These are phyloP conservation scores for Fulmarus glacialis DNA, from an alignment of 2,113 vertebrate species.

Conservation along the genomic window DNA sequence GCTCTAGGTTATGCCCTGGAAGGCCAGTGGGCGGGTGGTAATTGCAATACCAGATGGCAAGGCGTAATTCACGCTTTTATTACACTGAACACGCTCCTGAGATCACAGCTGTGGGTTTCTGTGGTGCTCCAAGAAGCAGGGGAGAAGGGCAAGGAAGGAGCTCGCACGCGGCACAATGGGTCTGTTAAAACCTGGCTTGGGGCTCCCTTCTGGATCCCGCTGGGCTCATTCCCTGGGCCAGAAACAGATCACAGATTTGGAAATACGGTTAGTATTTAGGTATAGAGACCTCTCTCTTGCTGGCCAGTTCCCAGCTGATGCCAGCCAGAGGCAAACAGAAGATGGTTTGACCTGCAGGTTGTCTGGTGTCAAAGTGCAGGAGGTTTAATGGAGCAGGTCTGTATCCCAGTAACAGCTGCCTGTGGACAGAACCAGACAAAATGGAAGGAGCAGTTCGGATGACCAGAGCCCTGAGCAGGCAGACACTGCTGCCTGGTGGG, in stretches of 20 bases:
- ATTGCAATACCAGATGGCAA: neutral
- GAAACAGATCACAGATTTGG: neutral
- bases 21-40: neutral
- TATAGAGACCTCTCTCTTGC: neutral
- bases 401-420: neutral
- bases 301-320: neutral
- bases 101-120: neutral
- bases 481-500: neutral
- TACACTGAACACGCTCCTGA: neutral
- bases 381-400: neutral
- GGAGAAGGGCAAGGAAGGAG: neutral
- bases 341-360: neutral
- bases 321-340: neutral
- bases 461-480: neutral
- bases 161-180: rapidly evolving
- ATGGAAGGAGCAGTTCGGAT: neutral
- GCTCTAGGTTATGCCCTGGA: neutral
- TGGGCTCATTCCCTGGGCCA: neutral
- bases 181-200: neutral
- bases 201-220: neutral
- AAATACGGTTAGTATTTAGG: neutral
- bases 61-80: neutral
- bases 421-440: neutral
- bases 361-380: neutral
- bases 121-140: neutral